Evolutionary conservation across 2,797 vertebrate genomes (phyloP).

Genomic region (Ibycter americanus): DNA sequence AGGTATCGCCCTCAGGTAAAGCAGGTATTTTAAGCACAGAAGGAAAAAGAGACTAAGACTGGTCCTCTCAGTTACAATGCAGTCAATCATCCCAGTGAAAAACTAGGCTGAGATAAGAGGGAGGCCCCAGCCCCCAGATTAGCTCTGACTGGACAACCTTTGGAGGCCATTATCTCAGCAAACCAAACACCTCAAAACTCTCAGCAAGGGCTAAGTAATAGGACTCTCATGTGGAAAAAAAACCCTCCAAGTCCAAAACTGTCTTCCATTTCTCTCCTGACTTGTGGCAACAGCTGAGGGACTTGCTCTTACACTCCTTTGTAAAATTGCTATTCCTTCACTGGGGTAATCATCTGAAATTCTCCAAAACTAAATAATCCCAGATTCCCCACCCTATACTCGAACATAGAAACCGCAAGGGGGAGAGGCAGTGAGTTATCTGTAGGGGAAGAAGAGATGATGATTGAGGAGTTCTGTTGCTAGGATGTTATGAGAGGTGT

Average conservation of each 20-base stretch:
- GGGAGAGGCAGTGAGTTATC: neutral
- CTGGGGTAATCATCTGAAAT: neutral
- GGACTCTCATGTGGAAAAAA: neutral
- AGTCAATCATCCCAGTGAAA: neutral
- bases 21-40: neutral
- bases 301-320: neutral
- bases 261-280: neutral
- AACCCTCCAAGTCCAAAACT: rapidly evolving
- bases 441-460: neutral
- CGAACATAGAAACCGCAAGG: neutral
- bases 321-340: neutral
- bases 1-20: neutral
- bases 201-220: neutral
- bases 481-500: constrained; percentile 30
- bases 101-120: neutral
- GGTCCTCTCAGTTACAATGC: neutral
- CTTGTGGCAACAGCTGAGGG: neutral
- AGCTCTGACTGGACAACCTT: neutral
- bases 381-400: neutral
- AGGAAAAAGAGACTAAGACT: neutral
- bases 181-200: neutral
- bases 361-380: neutral
- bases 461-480: constrained; percentile 23
- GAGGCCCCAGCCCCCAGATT: neutral
- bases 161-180: neutral